These are phyloP conservation scores for Echinarachnius parma DNA, from an alignment of 53 echinoderm and acorn worm species.

Conservation along the genomic window DNA sequence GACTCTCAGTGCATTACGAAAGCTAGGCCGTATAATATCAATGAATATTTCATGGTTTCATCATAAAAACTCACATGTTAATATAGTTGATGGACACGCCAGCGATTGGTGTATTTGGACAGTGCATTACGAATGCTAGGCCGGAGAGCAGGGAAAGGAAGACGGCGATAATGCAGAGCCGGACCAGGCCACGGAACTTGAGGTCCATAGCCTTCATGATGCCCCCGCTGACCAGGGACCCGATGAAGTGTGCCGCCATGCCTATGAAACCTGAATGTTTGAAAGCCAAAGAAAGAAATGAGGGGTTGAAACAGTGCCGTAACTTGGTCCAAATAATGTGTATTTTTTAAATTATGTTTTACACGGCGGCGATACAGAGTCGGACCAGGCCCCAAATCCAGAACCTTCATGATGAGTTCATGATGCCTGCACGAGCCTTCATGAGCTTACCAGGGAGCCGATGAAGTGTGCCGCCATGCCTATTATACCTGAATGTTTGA, in stretches of 20 bases:
- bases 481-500: too few relatives aligned
- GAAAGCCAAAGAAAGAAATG: too few relatives aligned
- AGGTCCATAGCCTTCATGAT: slow-evolving; percentile 63
- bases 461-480: too few relatives aligned
- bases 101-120: slow-evolving; percentile 72
- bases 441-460: too few relatives aligned
- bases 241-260: slow-evolving; percentile 6
- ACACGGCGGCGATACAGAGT: too few relatives aligned
- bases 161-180: slow-evolving; percentile 32
- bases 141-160: background rate
- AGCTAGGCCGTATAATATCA: background rate
- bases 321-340: too few relatives aligned
- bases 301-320: too few relatives aligned
- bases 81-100: slow-evolving; percentile 68
- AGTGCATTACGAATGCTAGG: slow-evolving; percentile 20
- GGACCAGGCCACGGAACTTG: slow-evolving; percentile 55
- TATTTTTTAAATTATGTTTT: too few relatives aligned
- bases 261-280: background rate
- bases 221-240: slow-evolving; percentile 54
- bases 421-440: background rate
- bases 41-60: too few relatives aligned
- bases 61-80: slow-evolving; percentile 71
- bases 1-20: too few relatives aligned
- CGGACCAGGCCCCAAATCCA: background rate
- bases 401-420: background rate